Evolutionary conservation across 1,140 invertebrate genomes (phyloP), one percentile per base, ranked within the genome.

Genomic region (Cephus cinctus): DNA sequence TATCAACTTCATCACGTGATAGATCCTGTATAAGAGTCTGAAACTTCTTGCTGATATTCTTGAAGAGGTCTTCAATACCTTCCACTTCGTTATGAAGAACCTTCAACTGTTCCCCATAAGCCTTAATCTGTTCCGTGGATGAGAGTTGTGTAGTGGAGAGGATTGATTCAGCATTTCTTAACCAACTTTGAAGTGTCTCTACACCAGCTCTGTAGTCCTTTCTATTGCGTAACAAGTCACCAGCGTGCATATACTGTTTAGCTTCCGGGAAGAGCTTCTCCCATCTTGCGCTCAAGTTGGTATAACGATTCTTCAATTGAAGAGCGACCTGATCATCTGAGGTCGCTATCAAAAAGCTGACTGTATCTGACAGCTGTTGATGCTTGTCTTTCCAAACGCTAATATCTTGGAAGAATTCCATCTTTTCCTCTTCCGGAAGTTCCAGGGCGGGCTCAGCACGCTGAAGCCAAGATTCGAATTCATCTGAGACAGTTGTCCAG

Each of bases 331-430:
- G 80, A 42, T 92, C 88, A 43, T 90, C 85, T 50, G 89, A 92
- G 0, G 90, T 93, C 3, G 92, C 92, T 20, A 92, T 87, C 16
- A 97, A 71, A 69, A 95, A 97, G 45, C 88, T 90, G 4, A 89
- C 90, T 0, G 90, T 87, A 48, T 95, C 92, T 5, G 87, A 86
- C 2, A 97, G 60, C 1, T 86, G 73, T 61, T 90, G 84, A 57
- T 92, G 86, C 65, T 88, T 92, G 58, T 96, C 90, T 67, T 92
- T 90, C 90, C 92, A 94, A 2, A 90, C 79, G 31, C 85, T 87
- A 15, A 97, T 83, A 59, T 96, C 92, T 72, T 93, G 84, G 76
- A 94, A 93, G 75, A 91, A 94, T 62, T 93, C 91, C 76, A 94
- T 85, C 65, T 82, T 85, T 35, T 91, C 84, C 44, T 95, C 91